These are phyloP conservation scores for Sminthurinus aureus DNA, from an alignment of 2,888 invertebrate genomes.

Conservation along the genomic window DNA sequence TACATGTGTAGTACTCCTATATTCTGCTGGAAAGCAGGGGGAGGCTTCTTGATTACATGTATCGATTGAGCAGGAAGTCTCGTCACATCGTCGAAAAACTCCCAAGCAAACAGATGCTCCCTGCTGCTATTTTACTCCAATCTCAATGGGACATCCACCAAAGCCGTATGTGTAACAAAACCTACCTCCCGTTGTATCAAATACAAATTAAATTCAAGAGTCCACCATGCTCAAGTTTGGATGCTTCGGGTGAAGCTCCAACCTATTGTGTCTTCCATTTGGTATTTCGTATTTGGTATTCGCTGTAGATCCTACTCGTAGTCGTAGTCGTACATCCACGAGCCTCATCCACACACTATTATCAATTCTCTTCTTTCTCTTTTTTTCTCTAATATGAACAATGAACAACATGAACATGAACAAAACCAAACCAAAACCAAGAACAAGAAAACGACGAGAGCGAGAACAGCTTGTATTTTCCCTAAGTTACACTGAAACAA, in stretches of 20 bases:
- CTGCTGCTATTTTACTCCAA: conserved; percentile 57
- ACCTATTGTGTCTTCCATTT: background rate
- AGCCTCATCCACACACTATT: background rate
- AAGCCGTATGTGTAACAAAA: conserved; percentile 22
- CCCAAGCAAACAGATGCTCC: conserved; percentile 55
- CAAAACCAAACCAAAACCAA: too few species aligned
- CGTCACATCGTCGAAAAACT: conserved; percentile 26
- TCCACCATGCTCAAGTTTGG: conserved; percentile 8
- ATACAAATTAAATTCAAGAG: conserved; percentile 42
- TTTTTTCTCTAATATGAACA: too few species aligned
- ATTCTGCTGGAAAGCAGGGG: conserved; percentile 41
- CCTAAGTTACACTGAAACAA: background rate
- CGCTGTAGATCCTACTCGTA: background rate
- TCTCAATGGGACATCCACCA: conserved; percentile 52
- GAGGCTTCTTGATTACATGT: conserved; percentile 47
- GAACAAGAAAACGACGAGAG: too few species aligned
- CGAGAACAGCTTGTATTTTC: background rate
- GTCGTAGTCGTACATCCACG: background rate
- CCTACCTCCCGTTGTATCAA: conserved; percentile 42
- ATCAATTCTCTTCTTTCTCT: background rate
- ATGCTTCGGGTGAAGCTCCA: too few species aligned
- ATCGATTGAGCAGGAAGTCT: conserved; percentile 43
- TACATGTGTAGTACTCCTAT: background rate
- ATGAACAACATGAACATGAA: too few species aligned
- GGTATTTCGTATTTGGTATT: too few species aligned